Conservation (phyloP, 1,140 invertebrate species). For the Macrostomum lignano region DNA sequence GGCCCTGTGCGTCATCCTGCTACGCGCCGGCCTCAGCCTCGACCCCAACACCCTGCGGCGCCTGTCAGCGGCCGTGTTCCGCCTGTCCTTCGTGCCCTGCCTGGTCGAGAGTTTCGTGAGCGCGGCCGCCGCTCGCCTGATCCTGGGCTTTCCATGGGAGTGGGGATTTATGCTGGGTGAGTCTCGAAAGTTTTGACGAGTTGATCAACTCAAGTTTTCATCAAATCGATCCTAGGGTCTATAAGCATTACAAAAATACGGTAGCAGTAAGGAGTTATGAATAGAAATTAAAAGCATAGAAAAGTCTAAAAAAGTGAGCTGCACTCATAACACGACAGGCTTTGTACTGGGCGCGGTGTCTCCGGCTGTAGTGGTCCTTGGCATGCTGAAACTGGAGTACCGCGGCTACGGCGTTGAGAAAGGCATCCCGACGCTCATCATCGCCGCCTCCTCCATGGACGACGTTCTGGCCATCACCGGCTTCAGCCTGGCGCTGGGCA, state of each 20-base stretch:
- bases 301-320: too few species aligned
- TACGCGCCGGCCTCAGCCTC: slow-evolving; percentile 62
- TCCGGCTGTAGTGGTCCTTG: slow-evolving; percentile 61
- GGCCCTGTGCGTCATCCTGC: slow-evolving; percentile 62
- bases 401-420: slow-evolving; percentile 57
- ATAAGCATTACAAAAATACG: too few species aligned
- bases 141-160: slow-evolving; percentile 52
- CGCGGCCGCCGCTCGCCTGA: slow-evolving; percentile 38
- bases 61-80: slow-evolving; percentile 37
- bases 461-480: slow-evolving; percentile 44
- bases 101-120: slow-evolving; percentile 43
- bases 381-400: slow-evolving; percentile 44
- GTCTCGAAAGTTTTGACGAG: too few species aligned
- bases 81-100: slow-evolving; percentile 57
- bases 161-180: slow-evolving; percentile 52
- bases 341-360: slow-evolving; percentile 55
- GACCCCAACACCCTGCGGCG: slow-evolving; percentile 52
- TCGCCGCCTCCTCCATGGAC: slow-evolving; percentile 54
- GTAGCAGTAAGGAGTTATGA: not conserved
- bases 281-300: slow-evolving; percentile 1
- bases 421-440: slow-evolving; percentile 60
- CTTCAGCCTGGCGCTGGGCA: too few species aligned
- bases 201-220: too few species aligned
- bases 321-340: slow-evolving; percentile 13
- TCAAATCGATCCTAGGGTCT: too few species aligned